Evolutionary conservation across 1,140 invertebrate species (phyloP).

Genomic region (Heliconius eleuchia): DNA sequence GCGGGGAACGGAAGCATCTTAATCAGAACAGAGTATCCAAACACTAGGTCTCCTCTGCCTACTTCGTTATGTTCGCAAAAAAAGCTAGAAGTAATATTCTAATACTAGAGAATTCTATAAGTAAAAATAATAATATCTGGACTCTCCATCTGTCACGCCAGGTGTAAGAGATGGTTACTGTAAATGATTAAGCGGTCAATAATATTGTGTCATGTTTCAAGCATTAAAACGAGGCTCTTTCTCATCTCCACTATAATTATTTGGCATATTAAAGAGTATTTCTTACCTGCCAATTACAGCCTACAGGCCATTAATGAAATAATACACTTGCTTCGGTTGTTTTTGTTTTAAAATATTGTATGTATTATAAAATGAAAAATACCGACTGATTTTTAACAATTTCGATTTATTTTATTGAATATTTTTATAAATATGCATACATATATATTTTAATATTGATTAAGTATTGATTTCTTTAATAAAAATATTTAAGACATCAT

Average conservation of each 20-base stretch:
- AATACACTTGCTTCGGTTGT: slow-evolving; percentile 1
- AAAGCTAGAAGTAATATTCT: too few species aligned
- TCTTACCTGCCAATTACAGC: slow-evolving; percentile 7
- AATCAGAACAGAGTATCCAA: too few species aligned
- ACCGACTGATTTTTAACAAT: neutral
- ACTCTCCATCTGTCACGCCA: neutral
- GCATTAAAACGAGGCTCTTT: slow-evolving; percentile 7
- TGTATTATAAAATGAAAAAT: neutral
- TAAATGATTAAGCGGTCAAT: slow-evolving; percentile 4
- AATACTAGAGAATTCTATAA: neutral
- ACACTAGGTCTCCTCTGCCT: too few species aligned
- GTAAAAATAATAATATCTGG: neutral
- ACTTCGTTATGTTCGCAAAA: too few species aligned
- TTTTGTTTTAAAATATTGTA: neutral
- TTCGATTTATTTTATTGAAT: too few species aligned
- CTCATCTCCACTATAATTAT: neutral
- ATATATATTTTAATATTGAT: too few species aligned
- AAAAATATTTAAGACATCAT: too few species aligned
- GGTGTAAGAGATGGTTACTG: neutral
- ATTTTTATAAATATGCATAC: too few species aligned
- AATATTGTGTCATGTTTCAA: neutral
- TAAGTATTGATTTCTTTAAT: too few species aligned
- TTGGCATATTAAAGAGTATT: slow-evolving; percentile 10
- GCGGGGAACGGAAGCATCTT: too few species aligned
- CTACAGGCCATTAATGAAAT: slow-evolving; percentile 29